Percentiles rank a stretch among this genome's conserved stretches.
Evolutionary conservation across 2,113 vertebrate species (phyloP).

Genomic region (Tenebrosternarchus preto): DNA sequence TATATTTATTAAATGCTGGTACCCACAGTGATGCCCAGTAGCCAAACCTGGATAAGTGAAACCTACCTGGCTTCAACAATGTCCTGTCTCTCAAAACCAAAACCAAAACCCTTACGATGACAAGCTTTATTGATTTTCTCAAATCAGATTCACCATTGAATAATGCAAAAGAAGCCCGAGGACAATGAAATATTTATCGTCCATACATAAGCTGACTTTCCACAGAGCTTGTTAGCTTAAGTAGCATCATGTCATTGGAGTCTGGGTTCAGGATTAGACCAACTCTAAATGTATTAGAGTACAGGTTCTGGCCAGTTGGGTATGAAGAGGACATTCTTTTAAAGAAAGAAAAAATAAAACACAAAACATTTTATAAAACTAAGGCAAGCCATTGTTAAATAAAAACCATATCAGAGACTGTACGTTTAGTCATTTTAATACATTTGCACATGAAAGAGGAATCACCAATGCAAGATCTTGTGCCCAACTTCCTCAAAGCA

Average conservation of each 20-base stretch:
- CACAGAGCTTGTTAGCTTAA: constrained; percentile 46
- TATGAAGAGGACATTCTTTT: not conserved
- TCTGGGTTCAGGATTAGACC: constrained; percentile 25
- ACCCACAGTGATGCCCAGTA: not conserved
- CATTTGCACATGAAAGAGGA: no score
- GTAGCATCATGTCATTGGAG: constrained; percentile 18
- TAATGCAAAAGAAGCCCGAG: constrained; percentile 50
- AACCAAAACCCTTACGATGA: constrained; percentile 49
- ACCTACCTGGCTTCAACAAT: not conserved
- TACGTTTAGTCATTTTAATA: no score
- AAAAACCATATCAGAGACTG: no score
- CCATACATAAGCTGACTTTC: constrained; percentile 38
- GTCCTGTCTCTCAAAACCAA: constrained; percentile 20
- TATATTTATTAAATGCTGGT: not conserved
- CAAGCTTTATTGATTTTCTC: constrained; percentile 47
- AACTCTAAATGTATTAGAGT: not conserved
- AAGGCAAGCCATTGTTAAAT: not conserved
- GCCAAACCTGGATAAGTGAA: not conserved
- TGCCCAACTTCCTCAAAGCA: no score
- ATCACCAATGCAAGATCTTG: no score
- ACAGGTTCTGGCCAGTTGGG: not conserved
- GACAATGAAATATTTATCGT: constrained; percentile 51
- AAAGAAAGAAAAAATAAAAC: not conserved
- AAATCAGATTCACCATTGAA: constrained; percentile 50
- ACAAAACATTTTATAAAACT: not conserved